These are phyloP conservation scores for Ispidina picta DNA, from an alignment of 2,797 vertebrate genomes.

Conservation along the genomic window DNA sequence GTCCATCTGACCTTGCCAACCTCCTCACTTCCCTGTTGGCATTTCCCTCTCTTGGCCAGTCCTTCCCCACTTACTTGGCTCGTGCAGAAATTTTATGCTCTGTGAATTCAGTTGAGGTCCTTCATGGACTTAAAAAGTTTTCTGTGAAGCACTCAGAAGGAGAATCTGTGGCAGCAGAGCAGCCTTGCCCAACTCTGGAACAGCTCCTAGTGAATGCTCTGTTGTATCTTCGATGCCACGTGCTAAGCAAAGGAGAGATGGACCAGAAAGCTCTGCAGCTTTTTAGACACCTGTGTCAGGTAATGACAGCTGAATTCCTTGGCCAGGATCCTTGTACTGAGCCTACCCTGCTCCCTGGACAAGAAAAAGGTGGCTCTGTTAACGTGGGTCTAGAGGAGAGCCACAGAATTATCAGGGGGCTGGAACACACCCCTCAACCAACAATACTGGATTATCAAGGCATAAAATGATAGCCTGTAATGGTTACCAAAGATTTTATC, in stretches of 20 bases:
- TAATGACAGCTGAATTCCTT: slow-evolving; percentile 48
- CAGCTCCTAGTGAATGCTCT: slow-evolving; percentile 88
- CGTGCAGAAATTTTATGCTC: slow-evolving; percentile 91
- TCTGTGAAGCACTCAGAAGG: slow-evolving; percentile 70
- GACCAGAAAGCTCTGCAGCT: slow-evolving; percentile 81
- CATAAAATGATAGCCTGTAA: neutral
- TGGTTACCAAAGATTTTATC: neutral
- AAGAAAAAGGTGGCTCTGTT: neutral
- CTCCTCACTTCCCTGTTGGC: slow-evolving; percentile 84
- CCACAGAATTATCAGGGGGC: neutral
- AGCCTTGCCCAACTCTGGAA: slow-evolving; percentile 77
- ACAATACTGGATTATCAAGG: neutral
- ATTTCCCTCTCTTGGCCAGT: slow-evolving; percentile 83
- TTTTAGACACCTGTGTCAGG: slow-evolving; percentile 93
- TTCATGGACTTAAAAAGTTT: slow-evolving; percentile 83
- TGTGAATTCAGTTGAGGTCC: slow-evolving; percentile 81
- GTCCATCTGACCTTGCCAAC: slow-evolving; percentile 60
- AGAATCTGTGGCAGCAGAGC: slow-evolving; percentile 37
- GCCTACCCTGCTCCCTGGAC: neutral
- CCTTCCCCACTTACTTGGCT: slow-evolving; percentile 84
- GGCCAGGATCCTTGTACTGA: neutral
- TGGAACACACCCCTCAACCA: neutral
- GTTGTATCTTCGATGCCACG: slow-evolving; percentile 87
- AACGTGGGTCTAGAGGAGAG: neutral
- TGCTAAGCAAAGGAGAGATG: slow-evolving; percentile 84